A percentile compares a stretch with the other conserved stretches of the same genome.
Evolutionary conservation across 2,888 invertebrate species (phyloP).

Genomic region (Rhodophaea formosa): DNA sequence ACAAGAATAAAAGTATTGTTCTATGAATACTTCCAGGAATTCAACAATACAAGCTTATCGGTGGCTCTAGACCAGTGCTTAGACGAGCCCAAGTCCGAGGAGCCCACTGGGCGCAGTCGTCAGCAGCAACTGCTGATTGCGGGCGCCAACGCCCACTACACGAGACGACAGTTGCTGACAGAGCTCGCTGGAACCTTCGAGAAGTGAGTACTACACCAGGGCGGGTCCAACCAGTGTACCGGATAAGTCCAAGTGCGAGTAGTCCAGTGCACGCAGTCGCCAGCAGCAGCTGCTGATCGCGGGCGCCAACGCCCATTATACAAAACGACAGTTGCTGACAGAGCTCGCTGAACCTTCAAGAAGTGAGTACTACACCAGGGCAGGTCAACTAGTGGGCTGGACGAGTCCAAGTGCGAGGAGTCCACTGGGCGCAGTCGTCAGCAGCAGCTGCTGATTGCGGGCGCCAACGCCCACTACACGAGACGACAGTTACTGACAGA

Average conservation of each 20-base stretch:
- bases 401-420: slow-evolving; percentile 39
- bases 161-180: slow-evolving; percentile 86
- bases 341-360: slow-evolving; percentile 85
- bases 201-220: slow-evolving; percentile 45
- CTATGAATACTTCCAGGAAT: slow-evolving; percentile 46
- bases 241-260: slow-evolving; percentile 42
- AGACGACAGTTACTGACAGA: slow-evolving; percentile 86
- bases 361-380: slow-evolving; percentile 45
- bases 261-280: slow-evolving; percentile 78
- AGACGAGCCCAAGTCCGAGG: slow-evolving; percentile 42
- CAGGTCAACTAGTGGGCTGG: slow-evolving; percentile 30
- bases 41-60: slow-evolving; percentile 68
- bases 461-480: slow-evolving; percentile 94
- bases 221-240: background rate
- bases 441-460: slow-evolving; percentile 89
- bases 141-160: slow-evolving; percentile 93
- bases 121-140: slow-evolving; percentile 92
- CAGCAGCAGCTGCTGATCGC: slow-evolving; percentile 92
- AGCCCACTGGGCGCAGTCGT: slow-evolving; percentile 78
- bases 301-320: slow-evolving; percentile 93
- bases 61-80: slow-evolving; percentile 68
- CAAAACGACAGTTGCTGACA: slow-evolving; percentile 86
- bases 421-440: slow-evolving; percentile 83
- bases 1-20: too few species aligned
- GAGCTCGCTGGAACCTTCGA: slow-evolving; percentile 85